Evolutionary conservation across 2,797 vertebrate species (phyloP).

Genomic region (Chelonia mydas): DNA sequence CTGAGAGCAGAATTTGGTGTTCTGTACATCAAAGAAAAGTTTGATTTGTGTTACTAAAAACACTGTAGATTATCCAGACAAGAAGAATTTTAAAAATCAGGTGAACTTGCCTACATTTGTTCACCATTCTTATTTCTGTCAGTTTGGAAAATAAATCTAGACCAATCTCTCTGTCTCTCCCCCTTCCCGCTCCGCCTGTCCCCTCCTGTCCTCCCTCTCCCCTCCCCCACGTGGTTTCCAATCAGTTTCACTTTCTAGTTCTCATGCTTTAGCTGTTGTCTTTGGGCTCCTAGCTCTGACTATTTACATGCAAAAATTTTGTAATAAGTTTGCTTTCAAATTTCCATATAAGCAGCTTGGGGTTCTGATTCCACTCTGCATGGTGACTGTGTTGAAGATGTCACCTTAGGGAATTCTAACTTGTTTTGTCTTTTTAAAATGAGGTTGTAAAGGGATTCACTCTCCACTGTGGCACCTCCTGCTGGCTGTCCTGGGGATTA

Average conservation of each 20-base stretch:
- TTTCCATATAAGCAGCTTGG: background rate
- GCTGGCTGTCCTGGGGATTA: too few species aligned
- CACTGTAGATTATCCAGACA: background rate
- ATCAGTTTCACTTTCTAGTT: background rate
- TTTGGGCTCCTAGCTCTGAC: background rate
- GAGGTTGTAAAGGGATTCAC: too few species aligned
- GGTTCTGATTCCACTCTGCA: background rate
- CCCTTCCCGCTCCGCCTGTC: background rate
- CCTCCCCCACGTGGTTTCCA: background rate
- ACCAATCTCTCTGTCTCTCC: too few species aligned
- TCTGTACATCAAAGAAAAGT: constrained; percentile 26
- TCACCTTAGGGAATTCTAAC: background rate
- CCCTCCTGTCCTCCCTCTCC: background rate
- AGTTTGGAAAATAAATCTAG: background rate
- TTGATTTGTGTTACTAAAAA: background rate
- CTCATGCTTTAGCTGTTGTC: background rate
- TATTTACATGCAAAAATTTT: background rate
- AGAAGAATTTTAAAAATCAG: constrained; percentile 3
- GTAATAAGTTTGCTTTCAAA: background rate
- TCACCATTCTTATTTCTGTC: background rate
- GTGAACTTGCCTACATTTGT: background rate
- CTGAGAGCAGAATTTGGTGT: constrained; percentile 16
- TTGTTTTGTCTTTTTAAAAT: background rate
- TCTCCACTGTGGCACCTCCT: too few species aligned
- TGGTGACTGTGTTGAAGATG: background rate